Base-by-base conservation (phyloP, 2,113 vertebrate species). In the Phoenicopterus ruber region DNA sequence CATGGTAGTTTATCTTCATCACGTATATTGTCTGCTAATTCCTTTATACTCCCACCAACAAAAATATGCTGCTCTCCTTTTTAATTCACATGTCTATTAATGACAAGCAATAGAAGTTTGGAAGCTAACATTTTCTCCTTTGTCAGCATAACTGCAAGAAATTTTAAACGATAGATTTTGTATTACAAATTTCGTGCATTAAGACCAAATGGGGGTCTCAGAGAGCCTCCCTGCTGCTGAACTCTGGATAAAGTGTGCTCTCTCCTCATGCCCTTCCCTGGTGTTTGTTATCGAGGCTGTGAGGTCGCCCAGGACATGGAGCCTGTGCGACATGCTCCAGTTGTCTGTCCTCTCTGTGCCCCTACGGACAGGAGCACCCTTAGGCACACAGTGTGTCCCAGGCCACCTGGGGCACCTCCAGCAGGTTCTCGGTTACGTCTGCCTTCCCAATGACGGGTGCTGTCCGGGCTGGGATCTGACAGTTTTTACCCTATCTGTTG, bases 271-370 rank as follows among this genome's bases (percentile, higher is more conserved):
- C 19, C 17, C 26, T 55, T 40, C 55, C 38, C 16, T 24, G 17
- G 6, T 7, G 26, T 11, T 32, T 24, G 32, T 16, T 25, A 11
- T 4, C 2, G 1, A 3, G 50, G 29, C 32, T 46, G 42, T 22
- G 58, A 38, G 26, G 54, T 34, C 1, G 0, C 12, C 32, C 19
- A 3, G 26, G 21, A 17, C 9, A 5, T 11, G 15, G 32, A 70
- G 36, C 31, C 38, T 20, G 14, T 17, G n/a, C 2, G 0, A 9
- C 40, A 6, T 5, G 13, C 31, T 80, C 31, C 1, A 0, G 5
- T 21, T 32, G 4, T 28, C 59, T 7, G 7, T 49, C 42, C 49
- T 65, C 57, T 26, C 74, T 16, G 11, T 55, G 54, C 10, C 22
- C 31, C 31, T 54, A 17, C 1, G 0, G 36, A 3, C 16, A 34